Base-by-base conservation (phyloP, 2,888 invertebrate species). In the Emmelina monodactyla region DNA sequence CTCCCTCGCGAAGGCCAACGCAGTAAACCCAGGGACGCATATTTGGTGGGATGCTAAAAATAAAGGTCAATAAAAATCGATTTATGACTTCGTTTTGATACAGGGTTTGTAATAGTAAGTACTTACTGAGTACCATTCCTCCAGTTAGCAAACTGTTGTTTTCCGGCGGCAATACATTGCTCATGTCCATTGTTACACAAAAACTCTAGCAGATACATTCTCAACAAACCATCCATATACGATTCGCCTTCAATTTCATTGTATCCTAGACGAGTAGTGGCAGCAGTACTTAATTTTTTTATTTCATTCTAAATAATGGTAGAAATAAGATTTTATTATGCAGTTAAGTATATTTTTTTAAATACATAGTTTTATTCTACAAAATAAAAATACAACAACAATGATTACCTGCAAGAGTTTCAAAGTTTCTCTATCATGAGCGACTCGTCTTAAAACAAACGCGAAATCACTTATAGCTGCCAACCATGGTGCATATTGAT, bases 21-120 rank as follows among this genome's bases (percentile, higher is more conserved):
- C 93, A 93, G 65, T 91, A 93, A 5, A 92, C 88, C 37, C 85
- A 82, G 3, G 83, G 69, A 33, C 89, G 86, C 51, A 91, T 62
- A 38, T 79, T 79, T 1, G 78, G 51, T 16, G 63, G 60, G 7
- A 75, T 39, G 6, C 73, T 75, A 41, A 10, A 9, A 13, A 28
- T 28, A 11, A 28, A n/a, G 5, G 5, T 19, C 28, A 49, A 44
- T 11, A 2, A 33, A 30, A 38, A 34, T 19, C 12, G 5, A 34
- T 16, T 32, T 32, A 19, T 19, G n/a, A n/a, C n/a, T 19, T 19
- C 5, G 5, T 19, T 19, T 19, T 19, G 19, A 6, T 6, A 19
- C 9, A 5, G 6, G 9, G 5, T 19, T 6, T 19, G 5, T 19
- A 19, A 19, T 19, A 19, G 6, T 19, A 19, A 19, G 5, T 34